Percentiles rank a stretch among this genome's conserved stretches.
These are phyloP conservation scores for Orthosia incerta DNA, from an alignment of 2,888 invertebrate genomes.

Conservation along the genomic window DNA sequence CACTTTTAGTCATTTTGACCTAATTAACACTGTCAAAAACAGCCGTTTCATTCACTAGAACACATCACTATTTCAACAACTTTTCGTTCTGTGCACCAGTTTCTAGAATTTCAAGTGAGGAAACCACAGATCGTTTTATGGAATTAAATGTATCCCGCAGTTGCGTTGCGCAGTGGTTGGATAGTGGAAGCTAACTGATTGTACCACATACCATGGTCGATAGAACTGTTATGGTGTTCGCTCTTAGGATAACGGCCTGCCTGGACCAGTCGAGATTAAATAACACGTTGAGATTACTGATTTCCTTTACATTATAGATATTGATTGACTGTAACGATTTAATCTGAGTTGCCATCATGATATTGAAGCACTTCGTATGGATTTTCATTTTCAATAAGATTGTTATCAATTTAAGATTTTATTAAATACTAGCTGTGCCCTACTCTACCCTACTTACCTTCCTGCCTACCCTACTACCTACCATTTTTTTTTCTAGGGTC, in stretches of 20 bases:
- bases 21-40: background rate
- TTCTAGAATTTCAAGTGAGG: slow-evolving; percentile 30
- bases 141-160: slow-evolving; percentile 67
- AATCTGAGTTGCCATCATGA: background rate
- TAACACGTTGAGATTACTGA: slow-evolving; percentile 53
- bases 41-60: background rate
- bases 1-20: slow-evolving; percentile 15
- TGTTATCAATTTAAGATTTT: background rate
- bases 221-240: slow-evolving; percentile 74
- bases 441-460: too few species aligned
- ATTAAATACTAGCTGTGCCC: too few species aligned
- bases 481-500: too few species aligned
- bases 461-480: too few species aligned
- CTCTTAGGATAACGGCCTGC: slow-evolving; percentile 76
- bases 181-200: slow-evolving; percentile 74
- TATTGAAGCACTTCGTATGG: background rate
- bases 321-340: slow-evolving; percentile 43
- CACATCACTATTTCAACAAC: slow-evolving; percentile 18
- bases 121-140: slow-evolving; percentile 49
- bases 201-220: slow-evolving; percentile 71
- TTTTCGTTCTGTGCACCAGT: slow-evolving; percentile 10
- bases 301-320: slow-evolving; percentile 35
- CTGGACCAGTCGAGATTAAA: slow-evolving; percentile 58
- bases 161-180: slow-evolving; percentile 62
- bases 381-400: background rate